phyloP scores from a whole-genome alignment of 1,140 invertebrate genomes.

The Drosophila jambulina region DNA sequence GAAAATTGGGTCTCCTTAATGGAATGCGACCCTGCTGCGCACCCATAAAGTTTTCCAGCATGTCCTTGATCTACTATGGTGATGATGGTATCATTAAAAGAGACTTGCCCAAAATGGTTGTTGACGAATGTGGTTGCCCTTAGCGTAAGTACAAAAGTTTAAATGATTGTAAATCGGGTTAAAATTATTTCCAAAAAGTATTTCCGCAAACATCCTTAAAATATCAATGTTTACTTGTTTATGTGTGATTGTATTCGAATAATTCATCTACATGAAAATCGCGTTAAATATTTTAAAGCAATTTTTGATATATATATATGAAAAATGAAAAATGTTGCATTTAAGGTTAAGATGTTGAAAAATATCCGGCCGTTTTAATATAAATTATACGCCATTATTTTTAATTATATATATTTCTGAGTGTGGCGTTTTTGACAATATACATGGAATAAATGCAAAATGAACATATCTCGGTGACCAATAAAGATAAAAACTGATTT shows the following conservation, averaged over 20 bases:
- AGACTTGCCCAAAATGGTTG: conserved; percentile 97
- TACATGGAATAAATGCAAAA: too few species aligned
- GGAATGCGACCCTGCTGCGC: conserved; percentile 96
- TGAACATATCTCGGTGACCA: too few species aligned
- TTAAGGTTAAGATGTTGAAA: too few species aligned
- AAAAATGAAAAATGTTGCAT: too few species aligned
- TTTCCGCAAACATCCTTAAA: not conserved
- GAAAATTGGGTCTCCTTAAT: conserved; percentile 90
- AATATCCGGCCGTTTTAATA: too few species aligned
- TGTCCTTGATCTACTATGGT: conserved; percentile 97
- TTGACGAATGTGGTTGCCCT: conserved; percentile 97
- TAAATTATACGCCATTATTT: too few species aligned
- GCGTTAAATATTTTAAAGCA: too few species aligned
- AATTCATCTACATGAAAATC: too few species aligned
- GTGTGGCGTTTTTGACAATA: too few species aligned
- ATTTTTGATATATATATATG: too few species aligned
- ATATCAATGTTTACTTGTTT: not conserved
- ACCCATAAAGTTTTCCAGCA: conserved; percentile 95
- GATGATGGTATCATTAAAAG: conserved; percentile 96
- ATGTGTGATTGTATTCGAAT: not conserved
- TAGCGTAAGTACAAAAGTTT: conserved; percentile 85
- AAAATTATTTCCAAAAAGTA: not conserved
- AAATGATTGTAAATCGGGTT: not conserved
- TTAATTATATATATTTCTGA: too few species aligned
- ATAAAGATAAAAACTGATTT: too few species aligned